These are phyloP conservation scores for Drosophila seclusa DNA, from an alignment of 2,888 invertebrate genomes.

Conservation along the genomic window DNA sequence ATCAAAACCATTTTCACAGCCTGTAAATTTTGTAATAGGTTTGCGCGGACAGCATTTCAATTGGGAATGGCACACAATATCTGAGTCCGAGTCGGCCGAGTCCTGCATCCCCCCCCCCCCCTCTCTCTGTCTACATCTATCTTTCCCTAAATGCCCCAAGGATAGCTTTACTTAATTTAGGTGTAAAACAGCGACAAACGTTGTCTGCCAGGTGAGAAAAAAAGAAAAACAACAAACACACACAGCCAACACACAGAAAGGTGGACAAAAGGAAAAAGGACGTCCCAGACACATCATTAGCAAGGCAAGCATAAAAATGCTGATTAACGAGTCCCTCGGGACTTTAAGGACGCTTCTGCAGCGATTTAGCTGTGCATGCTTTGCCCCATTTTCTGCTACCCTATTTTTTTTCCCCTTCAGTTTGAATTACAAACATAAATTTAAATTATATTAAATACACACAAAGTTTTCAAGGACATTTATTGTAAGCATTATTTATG, in stretches of 20 bases:
- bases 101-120: not conserved
- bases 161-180: slow-evolving; percentile 64
- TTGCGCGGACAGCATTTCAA: slow-evolving; percentile 56
- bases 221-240: slow-evolving; percentile 10
- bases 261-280: slow-evolving; percentile 27
- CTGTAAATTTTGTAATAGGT: slow-evolving; percentile 53
- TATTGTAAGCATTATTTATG: slow-evolving; percentile 73
- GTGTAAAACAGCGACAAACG: slow-evolving; percentile 59
- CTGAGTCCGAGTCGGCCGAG: not conserved
- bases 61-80: slow-evolving; percentile 31
- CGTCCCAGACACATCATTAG: slow-evolving; percentile 69
- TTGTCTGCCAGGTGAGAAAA: slow-evolving; percentile 51
- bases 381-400: slow-evolving; percentile 15
- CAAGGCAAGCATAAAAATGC: slow-evolving; percentile 78
- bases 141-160: slow-evolving; percentile 39
- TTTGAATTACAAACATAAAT: slow-evolving; percentile 71
- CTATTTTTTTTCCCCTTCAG: not conserved
- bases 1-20: slow-evolving; percentile 23
- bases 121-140: not conserved
- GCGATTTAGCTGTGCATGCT: slow-evolving; percentile 22
- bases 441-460: slow-evolving; percentile 77
- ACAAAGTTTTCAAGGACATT: slow-evolving; percentile 66
- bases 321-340: slow-evolving; percentile 79
- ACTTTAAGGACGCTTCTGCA: slow-evolving; percentile 38
- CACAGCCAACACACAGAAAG: not conserved